These are phyloP conservation scores for Oryctolagus cuniculus DNA, from an alignment of 2,113 vertebrate genomes.

Conservation along the genomic window DNA sequence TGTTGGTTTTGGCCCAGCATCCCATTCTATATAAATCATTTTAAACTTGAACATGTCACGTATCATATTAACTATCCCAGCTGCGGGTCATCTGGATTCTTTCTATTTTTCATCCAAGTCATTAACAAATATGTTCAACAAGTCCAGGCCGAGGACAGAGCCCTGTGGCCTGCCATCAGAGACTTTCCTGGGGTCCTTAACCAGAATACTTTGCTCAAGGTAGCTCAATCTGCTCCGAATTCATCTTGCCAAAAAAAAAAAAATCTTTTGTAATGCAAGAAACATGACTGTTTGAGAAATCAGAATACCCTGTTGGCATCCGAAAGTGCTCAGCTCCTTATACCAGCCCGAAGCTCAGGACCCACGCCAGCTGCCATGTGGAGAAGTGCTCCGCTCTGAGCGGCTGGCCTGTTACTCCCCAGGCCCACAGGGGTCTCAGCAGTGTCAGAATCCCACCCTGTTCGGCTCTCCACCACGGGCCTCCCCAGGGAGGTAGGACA, in stretches of 20 bases:
- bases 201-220: not conserved
- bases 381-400: not conserved
- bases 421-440: not conserved
- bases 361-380: not conserved
- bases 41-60: slow-evolving; percentile 64
- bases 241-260: not conserved
- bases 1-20: slow-evolving; percentile 67
- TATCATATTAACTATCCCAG: slow-evolving; percentile 53
- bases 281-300: not conserved
- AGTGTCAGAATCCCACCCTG: not conserved
- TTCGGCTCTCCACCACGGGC: not conserved
- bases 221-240: not conserved
- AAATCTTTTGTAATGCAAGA: not conserved
- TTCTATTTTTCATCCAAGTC: slow-evolving; percentile 68
- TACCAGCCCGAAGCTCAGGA: not conserved
- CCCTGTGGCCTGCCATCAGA: not conserved
- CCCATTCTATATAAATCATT: slow-evolving; percentile 62
- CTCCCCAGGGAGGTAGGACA: not conserved
- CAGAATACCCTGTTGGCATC: not conserved
- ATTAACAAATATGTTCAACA: slow-evolving; percentile 42
- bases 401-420: not conserved
- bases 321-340: not conserved
- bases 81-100: slow-evolving; percentile 71
- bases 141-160: slow-evolving; percentile 36
- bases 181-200: not conserved